Evolutionary conservation across 2,113 vertebrate genomes (phyloP), one percentile per base, ranked within the genome.

Genomic region (Apistogramma diplotaenia): DNA sequence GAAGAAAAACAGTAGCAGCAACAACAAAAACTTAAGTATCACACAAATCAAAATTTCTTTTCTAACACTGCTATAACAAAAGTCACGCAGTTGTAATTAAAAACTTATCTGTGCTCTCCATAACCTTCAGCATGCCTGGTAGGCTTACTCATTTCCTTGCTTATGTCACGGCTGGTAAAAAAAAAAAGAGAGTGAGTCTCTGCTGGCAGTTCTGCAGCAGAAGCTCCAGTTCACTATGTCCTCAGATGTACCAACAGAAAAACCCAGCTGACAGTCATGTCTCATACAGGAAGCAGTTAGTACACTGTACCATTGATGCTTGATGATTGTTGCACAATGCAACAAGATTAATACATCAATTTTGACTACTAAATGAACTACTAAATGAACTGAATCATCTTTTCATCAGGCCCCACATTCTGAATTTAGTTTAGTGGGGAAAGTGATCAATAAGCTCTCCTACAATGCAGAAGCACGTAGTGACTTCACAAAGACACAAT

Each of bases 81-180:
- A 76, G 19, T 23, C 37, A 62, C 76, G 25, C 74, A 37, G 49
- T 74, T 25, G 74, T 33, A 58, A 77, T 77, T 59, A 58, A 43
- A 55, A 72, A 67, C 18, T 25, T 37, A 83, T 72, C 29, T 72
- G 49, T 15, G 58, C 74, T 74, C 74, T 53, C 8, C 43, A 70
- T 46, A 82, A 78, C 73, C 55, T 87, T 67, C 43, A 78, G 76
- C 56, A 86, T 54, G 67, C 23, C 75, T 8, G 16, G 74, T 21
- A 70, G 70, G 31, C 57, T 86, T 87, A 87, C 74, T 89, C 71
- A 90, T 76, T 89, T 91, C 78, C 86, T 87, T 77, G 84, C 80
- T 85, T 57, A 82, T 81, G 85, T 87, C 87, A 89, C 49, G 82
- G 67, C 43, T 16, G 7, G 73, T 78, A 49, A 71, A 49, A 56